Conservation (phyloP, 1,140 invertebrate species). For the Magallana gigas region DNA sequence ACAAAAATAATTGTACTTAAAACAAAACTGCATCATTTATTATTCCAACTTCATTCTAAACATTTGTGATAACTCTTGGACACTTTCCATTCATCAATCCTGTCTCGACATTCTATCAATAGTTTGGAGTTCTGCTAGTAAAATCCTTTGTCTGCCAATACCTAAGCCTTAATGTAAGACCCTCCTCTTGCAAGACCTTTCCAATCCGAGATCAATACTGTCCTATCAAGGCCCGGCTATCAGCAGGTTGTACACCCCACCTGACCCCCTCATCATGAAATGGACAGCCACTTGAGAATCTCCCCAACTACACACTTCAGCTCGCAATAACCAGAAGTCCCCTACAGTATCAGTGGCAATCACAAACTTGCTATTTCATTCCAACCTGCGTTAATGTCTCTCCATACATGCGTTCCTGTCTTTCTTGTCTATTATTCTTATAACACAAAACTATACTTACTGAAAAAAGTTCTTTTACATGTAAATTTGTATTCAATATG, state of each 20-base stretch:
- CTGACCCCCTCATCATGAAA: constrained; percentile 2
- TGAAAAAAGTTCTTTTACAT: too few species aligned
- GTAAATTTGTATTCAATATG: too few species aligned
- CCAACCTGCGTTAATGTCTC: too few species aligned
- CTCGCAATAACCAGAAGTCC: neutral
- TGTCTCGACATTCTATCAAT: neutral
- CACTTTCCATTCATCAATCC: neutral
- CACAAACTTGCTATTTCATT: too few species aligned
- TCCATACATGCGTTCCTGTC: too few species aligned
- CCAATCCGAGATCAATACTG: neutral
- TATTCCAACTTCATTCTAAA: too few species aligned
- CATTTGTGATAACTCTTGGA: neutral
- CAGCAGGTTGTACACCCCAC: neutral
- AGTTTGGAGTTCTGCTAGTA: neutral
- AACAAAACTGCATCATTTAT: too few species aligned
- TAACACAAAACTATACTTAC: too few species aligned
- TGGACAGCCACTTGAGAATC: constrained; percentile 27
- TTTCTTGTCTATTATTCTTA: too few species aligned
- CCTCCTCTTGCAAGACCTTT: neutral
- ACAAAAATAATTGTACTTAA: too few species aligned
- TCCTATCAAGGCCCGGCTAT: neutral
- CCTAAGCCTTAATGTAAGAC: neutral
- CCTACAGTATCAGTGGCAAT: too few species aligned
- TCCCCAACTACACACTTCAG: neutral
- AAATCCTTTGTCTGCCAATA: neutral